Base-by-base conservation (phyloP, 2,888 invertebrate species). In the Zygothrica quintamaculata region DNA sequence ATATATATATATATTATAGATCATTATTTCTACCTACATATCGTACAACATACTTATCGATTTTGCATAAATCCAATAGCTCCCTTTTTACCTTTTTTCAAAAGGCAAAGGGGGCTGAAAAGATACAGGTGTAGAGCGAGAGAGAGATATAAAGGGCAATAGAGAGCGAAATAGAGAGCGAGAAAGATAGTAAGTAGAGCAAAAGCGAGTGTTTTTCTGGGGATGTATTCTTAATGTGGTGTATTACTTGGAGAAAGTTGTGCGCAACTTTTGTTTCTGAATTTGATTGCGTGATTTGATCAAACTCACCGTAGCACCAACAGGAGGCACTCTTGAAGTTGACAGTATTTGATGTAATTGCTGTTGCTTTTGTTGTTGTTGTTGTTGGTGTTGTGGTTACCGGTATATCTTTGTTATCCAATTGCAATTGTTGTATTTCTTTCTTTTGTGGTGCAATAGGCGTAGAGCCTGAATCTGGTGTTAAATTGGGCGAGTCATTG, bases 261-360 rank as follows among this genome's bases (percentile, higher is more conserved):
- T 80, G 80, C 80, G 61, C 80, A 84, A 73, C 79, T 68, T 76
- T 72, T 69, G 55, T 74, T 74, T 71, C 61, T 77, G 81, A 79
- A 72, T 84, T 73, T 73, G 87, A 82, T 70, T 78, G 66, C 66
- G 59, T 76, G 77, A 74, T 71, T 76, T 69, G 62, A 67, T 81
- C 74, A 64, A 88, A 91, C 91, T 91, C 90, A 91, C 91, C 91
- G 89, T 90, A 89, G 88, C 90, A 91, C 90, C 90, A 91, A 88
- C 91, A 90, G 85, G 91, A 89, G 68, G 90, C 86, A 77, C 85
- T 84, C 69, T 81, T 84, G 70, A 62, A 73, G 72, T 69, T 57
- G 57, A 55, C 68, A 55, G 59, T 53, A n/a, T n/a, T n/a, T 72
- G 77, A 39, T 64, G 74, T 8, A 46, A 67, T 34, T 62, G 51